Conservation (phyloP, 2,113 vertebrate genomes). For the Marcusenius ussheri region DNA sequence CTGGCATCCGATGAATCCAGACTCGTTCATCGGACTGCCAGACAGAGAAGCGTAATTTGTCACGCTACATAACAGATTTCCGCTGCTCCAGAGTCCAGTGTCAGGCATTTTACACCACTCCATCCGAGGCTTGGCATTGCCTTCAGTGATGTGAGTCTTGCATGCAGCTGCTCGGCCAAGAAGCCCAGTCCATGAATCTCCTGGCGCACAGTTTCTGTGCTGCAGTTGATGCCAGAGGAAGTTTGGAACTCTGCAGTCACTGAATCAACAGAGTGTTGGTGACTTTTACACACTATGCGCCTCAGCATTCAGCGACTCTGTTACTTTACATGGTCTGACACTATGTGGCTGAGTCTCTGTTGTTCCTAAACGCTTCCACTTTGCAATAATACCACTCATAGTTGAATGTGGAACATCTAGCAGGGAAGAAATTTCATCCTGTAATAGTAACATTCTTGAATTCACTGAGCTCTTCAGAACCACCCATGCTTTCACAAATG, state of each 20-base stretch:
- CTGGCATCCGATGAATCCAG: neutral
- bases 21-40: neutral
- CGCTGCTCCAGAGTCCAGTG: neutral
- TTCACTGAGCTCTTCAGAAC: neutral
- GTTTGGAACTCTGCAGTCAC: neutral
- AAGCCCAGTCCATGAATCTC: neutral
- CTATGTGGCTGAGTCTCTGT: neutral
- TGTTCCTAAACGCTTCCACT: neutral
- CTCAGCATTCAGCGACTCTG: neutral
- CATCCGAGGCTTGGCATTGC: neutral
- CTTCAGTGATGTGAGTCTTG: neutral
- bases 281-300: neutral
- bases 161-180: neutral
- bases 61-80: neutral
- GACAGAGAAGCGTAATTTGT: neutral
- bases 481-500: neutral
- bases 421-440: neutral
- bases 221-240: neutral
- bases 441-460: neutral
- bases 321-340: neutral
- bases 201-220: neutral
- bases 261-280: neutral
- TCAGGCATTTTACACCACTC: neutral
- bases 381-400: neutral
- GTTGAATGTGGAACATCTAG: neutral